Base-by-base conservation (phyloP, 2,797 vertebrate genomes). In the Acipenser ruthenus region DNA sequence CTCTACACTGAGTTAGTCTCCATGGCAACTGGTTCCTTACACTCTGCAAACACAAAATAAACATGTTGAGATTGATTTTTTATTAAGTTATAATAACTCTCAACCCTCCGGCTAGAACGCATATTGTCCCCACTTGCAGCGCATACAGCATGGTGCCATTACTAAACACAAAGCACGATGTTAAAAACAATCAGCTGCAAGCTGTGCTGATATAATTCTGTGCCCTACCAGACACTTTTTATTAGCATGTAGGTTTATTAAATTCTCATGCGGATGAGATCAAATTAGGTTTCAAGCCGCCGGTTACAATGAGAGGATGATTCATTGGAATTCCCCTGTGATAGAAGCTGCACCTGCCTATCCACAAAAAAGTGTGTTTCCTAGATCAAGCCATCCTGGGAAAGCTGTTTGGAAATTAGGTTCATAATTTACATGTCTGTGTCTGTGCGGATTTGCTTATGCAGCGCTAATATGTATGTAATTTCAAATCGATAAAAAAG, bases 101-200 rank as follows among this genome's bases (percentile, higher is more conserved):
- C 55, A n/a, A 55, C n/a, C 15, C 23, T 58, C 37, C 5, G 49
- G 53, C 10, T 49, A 62, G 62, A 50, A 63, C 49, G 48, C 48
- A 8, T n/a, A 50, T 63, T 50, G 50, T 23, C 47, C 11, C 15
- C 55, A 53, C 5, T 18, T 13, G 15, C 64, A 6, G 47, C 53
- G 56, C 50, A n/a, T 50, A 2, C 11, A 10, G 47, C 12, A 58
- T 47, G n/a, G 10, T 47, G 64, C 55, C 6, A 56, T 6, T 8
- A 9, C 13, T 48, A 8, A 11, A 65, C 37, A 65, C 37, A 65
- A 48, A 6, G n/a, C 23, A 8, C 23, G n/a, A 6, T 10, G 23
- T 65, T 48, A 65, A 65, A 65, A 59, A 49, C 64, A 58, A 48
- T 49, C 50, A 65, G 37, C 53, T 49, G 12, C 64, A 65, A 15